Evolutionary conservation across 2,888 invertebrate species (phyloP), one percentile per base, ranked within the genome.

Genomic region (Pilophorus perplexus): DNA sequence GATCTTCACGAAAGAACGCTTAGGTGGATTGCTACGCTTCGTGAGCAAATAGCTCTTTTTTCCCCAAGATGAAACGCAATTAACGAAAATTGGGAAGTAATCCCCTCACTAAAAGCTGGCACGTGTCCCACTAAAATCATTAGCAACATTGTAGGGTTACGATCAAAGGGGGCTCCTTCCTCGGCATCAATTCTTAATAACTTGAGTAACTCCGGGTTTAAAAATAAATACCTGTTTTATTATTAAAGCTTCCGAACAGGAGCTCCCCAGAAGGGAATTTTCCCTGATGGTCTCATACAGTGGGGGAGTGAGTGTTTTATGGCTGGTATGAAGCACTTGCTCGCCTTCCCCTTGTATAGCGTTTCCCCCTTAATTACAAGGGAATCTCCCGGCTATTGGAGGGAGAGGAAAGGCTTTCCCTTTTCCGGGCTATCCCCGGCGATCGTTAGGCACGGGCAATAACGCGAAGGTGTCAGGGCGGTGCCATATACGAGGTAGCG

Each of bases 61-160:
- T n/a, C 38, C 6, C 37, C 20, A 55, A 55, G 55, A 55, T 38
- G 25, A 55, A 55, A 38, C 25, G 38, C 55, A 55, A 55, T 38
- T 55, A 55, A 38, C 37, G 55, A 38, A 55, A 55, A 55, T 55
- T 55, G 38, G 38, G 55, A 37, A 55, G 38, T 55, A 55, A 55
- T 38, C 2, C 38, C 55, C n/a, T 23, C 38, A n/a, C 37, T 55
- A 38, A 55, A 55, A 55, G 55, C 55, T 55, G 55, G 55, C 55
- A 55, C 55, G 55, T 55, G 55, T 25, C 23, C 23, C 38, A 20
- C 38, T 55, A 55, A 55, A 55, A 55, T 55, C 55, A 55, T 55
- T 55, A 55, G 55, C 55, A 55, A 12, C n/a, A 55, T 18, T 22
- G 22, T 55, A 16, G 38, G 55, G 37, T 55, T 55, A 38, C 55